Percentiles rank a stretch among this genome's conserved stretches.
Evolutionary conservation across 2,113 vertebrate genomes (phyloP).

Genomic region (Pelobates fuscus): DNA sequence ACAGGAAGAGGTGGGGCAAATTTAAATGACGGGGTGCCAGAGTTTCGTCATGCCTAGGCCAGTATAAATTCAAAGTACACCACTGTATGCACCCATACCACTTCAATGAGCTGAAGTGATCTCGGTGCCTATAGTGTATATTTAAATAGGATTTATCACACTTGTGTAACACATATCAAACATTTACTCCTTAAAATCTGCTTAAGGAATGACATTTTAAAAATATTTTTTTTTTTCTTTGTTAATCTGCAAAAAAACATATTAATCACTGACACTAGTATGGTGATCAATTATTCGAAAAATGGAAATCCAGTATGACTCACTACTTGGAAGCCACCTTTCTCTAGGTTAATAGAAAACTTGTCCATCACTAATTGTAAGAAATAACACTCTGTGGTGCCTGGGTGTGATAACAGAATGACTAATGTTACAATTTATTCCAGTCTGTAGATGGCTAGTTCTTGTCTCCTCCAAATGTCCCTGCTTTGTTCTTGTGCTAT

Average conservation of each 20-base stretch:
- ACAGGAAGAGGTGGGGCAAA: no score
- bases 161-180: no score
- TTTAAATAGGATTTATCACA: no score
- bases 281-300: background rate
- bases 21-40: no score
- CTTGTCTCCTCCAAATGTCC: slow-evolving; percentile 46
- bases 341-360: slow-evolving; percentile 39
- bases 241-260: background rate
- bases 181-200: no score
- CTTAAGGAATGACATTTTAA: no score
- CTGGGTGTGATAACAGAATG: slow-evolving; percentile 32
- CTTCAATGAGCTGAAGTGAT: no score
- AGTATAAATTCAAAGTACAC: no score
- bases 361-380: slow-evolving; percentile 37
- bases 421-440: slow-evolving; percentile 34
- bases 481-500: slow-evolving; percentile 7
- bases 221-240: no score
- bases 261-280: background rate
- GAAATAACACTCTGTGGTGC: slow-evolving; percentile 35
- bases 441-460: slow-evolving; percentile 18
- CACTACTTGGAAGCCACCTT: slow-evolving; percentile 2
- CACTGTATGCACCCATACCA: no score
- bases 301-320: slow-evolving; percentile 6
- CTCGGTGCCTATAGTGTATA: no score
- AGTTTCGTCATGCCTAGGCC: no score